These are phyloP conservation scores for Drosophila lacicola DNA, from an alignment of 2,888 invertebrate species.

Conservation along the genomic window DNA sequence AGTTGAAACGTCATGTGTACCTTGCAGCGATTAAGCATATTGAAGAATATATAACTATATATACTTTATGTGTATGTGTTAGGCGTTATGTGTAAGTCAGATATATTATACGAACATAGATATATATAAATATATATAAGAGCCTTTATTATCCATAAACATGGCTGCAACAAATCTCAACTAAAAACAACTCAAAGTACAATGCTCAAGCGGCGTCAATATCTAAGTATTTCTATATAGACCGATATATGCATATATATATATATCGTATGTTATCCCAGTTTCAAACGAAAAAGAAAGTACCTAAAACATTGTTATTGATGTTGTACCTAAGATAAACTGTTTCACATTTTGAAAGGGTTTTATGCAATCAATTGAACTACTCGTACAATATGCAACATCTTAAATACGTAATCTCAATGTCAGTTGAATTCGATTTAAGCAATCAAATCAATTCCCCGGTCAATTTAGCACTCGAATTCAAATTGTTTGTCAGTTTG, in stretches of 20 bases:
- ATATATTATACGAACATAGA: not conserved
- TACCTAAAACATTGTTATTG: slow-evolving; percentile 37
- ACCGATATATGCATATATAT: slow-evolving; percentile 8
- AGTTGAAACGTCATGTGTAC: slow-evolving; percentile 76
- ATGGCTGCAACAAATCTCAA: slow-evolving; percentile 56
- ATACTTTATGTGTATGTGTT: slow-evolving; percentile 17
- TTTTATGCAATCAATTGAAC: not conserved
- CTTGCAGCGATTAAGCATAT: slow-evolving; percentile 59
- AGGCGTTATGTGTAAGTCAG: slow-evolving; percentile 20
- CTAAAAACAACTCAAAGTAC: slow-evolving; percentile 65
- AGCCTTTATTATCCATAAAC: slow-evolving; percentile 27
- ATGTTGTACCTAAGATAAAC: slow-evolving; percentile 41
- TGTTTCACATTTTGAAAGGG: slow-evolving; percentile 11
- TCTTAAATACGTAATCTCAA: slow-evolving; percentile 41
- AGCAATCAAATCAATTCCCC: slow-evolving; percentile 41
- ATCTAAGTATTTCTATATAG: slow-evolving; percentile 23
- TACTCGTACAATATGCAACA: slow-evolving; percentile 10
- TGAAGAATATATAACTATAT: slow-evolving; percentile 17
- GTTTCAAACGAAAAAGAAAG: slow-evolving; percentile 45
- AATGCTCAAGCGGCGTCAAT: slow-evolving; percentile 61
- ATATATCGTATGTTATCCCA: slow-evolving; percentile 15
- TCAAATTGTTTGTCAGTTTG: slow-evolving; percentile 29
- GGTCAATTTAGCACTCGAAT: slow-evolving; percentile 60
- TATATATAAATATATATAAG: slow-evolving; percentile 6
- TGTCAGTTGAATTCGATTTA: slow-evolving; percentile 24